Percentiles rank a stretch among this genome's conserved stretches.
Conservation (phyloP, 2,888 invertebrate genomes). For the Ichneumoninae sp. region DNA sequence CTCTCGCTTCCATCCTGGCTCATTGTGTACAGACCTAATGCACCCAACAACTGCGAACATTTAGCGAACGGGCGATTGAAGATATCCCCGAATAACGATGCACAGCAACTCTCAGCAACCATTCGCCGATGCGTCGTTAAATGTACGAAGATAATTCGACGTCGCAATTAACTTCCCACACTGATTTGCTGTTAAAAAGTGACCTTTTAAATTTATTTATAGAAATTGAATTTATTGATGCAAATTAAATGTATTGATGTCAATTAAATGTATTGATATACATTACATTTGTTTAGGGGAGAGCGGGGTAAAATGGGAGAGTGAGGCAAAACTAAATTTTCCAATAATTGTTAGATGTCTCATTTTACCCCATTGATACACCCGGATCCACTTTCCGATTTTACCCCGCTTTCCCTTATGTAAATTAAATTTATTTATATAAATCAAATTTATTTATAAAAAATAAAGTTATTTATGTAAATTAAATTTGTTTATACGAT, state of each 20-base stretch:
- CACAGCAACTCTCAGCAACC: not conserved
- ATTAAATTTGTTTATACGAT: too few relatives aligned
- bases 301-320: too few relatives aligned
- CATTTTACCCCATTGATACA: too few relatives aligned
- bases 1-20: slow-evolving; percentile 2
- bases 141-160: not conserved
- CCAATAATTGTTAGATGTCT: too few relatives aligned
- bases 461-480: too few relatives aligned
- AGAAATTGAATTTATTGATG: too few relatives aligned
- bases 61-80: not conserved
- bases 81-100: slow-evolving; percentile 12
- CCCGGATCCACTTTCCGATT: too few relatives aligned
- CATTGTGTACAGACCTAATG: slow-evolving; percentile 24
- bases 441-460: not conserved
- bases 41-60: slow-evolving; percentile 44
- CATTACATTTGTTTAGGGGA: not conserved
- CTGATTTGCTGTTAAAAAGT: not conserved
- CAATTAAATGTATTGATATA: not conserved
- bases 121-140: not conserved
- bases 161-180: too few relatives aligned
- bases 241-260: too few relatives aligned
- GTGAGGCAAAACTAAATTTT: too few relatives aligned
- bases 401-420: too few relatives aligned
- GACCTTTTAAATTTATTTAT: not conserved
- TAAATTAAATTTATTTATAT: too few relatives aligned